Evolutionary conservation across 2,113 vertebrate genomes (phyloP).

Genomic region (Copsychus sechellarum): DNA sequence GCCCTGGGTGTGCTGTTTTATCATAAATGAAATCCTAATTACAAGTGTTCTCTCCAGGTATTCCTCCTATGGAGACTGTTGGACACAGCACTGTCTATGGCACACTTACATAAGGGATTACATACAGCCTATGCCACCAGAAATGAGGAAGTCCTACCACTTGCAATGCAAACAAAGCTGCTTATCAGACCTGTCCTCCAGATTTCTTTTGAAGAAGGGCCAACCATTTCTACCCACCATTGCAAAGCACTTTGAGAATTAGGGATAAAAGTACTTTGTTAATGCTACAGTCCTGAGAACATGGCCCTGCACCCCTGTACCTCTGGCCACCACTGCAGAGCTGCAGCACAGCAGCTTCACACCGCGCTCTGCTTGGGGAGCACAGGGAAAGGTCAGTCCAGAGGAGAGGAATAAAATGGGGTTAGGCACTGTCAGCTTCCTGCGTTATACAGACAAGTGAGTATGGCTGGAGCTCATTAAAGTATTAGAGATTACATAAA

Average conservation of each 20-base stretch:
- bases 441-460: background rate
- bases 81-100: background rate
- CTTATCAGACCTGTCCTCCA: background rate
- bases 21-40: conserved; percentile 10
- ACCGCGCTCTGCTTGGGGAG: background rate
- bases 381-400: background rate
- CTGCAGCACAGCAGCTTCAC: background rate
- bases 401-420: background rate
- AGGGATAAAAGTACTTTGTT: background rate
- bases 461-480: background rate
- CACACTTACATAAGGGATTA: background rate
- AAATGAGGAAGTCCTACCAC: background rate
- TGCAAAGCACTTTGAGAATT: background rate
- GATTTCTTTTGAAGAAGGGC: background rate
- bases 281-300: background rate
- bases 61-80: background rate
- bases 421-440: background rate
- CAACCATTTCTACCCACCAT: background rate
- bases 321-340: background rate
- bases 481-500: background rate
- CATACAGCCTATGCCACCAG: background rate
- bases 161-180: background rate
- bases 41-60: background rate
- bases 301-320: background rate
- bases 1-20: background rate